These are phyloP conservation scores for Nipponia nippon DNA, from an alignment of 2,113 vertebrate genomes.

Conservation along the genomic window DNA sequence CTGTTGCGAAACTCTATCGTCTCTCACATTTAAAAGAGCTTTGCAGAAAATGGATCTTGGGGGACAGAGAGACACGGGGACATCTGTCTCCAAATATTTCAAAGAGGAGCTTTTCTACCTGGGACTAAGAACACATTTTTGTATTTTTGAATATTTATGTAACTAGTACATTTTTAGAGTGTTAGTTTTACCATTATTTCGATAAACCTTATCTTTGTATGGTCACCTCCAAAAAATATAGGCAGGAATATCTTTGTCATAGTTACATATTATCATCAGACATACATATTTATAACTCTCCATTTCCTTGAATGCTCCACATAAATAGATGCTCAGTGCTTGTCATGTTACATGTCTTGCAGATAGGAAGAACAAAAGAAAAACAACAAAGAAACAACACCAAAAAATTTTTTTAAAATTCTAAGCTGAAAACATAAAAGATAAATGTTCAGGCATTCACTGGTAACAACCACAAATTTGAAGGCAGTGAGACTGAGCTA, in stretches of 20 bases:
- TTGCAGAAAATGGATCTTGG: neutral
- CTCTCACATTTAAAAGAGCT: neutral
- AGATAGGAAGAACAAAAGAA: conserved; percentile 43
- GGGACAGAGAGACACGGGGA: neutral
- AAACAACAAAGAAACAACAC: conserved; percentile 15
- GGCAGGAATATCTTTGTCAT: neutral
- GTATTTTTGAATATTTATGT: neutral
- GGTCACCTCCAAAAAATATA: neutral
- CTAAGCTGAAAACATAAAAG: neutral
- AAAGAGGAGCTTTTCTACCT: neutral
- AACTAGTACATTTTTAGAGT: neutral
- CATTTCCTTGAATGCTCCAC: conserved; percentile 23
- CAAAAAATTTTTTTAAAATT: neutral
- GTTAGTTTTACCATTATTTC: neutral
- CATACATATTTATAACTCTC: conserved; percentile 56
- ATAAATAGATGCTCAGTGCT: conserved; percentile 21
- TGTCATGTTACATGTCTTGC: conserved; percentile 50
- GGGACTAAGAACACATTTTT: neutral
- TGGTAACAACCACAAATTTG: neutral
- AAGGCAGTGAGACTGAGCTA: neutral
- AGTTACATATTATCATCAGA: neutral
- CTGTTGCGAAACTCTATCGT: conserved; percentile 8
- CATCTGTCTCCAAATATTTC: neutral
- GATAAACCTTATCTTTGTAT: neutral
- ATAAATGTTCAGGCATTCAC: neutral